These are phyloP conservation scores for Condylura cristata DNA, from an alignment of 2,113 vertebrate genomes.

Conservation along the genomic window DNA sequence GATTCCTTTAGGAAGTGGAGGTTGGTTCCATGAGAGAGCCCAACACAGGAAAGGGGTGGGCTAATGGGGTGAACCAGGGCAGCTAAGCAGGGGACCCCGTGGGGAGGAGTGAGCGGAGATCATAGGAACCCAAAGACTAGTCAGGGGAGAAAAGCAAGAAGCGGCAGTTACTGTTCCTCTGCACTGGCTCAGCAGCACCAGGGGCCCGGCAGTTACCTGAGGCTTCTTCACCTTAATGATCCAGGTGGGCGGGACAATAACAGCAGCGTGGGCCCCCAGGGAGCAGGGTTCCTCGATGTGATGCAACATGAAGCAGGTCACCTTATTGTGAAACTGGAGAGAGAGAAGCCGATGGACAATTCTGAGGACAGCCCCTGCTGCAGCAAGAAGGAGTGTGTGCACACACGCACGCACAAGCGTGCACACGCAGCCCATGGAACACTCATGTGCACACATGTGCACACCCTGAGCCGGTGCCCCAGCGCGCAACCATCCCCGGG, in stretches of 20 bases:
- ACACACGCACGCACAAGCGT: too few species aligned
- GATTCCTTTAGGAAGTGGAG: background rate
- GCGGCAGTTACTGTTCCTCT: constrained; percentile 68
- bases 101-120: background rate
- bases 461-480: background rate
- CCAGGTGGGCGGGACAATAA: constrained; percentile 98
- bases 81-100: background rate
- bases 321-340: constrained; percentile 98
- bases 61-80: background rate
- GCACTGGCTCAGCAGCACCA: constrained; percentile 72
- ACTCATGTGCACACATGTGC: background rate
- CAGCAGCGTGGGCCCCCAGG: constrained; percentile 95
- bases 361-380: background rate
- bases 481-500: background rate
- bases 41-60: background rate
- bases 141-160: constrained; percentile 27
- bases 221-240: constrained; percentile 99
- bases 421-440: accelerated
- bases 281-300: constrained; percentile 99
- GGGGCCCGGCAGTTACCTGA: constrained; percentile 91
- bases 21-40: constrained; percentile 50
- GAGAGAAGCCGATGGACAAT: constrained; percentile 23
- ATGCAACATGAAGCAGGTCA: constrained; percentile 99
- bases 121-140: constrained; percentile 49
- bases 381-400: background rate